Evolutionary conservation across 64 coral and sea anemone species (phyloP), one percentile per base, ranked within the genome.

Genomic region (Astreopora myriophthalma): DNA sequence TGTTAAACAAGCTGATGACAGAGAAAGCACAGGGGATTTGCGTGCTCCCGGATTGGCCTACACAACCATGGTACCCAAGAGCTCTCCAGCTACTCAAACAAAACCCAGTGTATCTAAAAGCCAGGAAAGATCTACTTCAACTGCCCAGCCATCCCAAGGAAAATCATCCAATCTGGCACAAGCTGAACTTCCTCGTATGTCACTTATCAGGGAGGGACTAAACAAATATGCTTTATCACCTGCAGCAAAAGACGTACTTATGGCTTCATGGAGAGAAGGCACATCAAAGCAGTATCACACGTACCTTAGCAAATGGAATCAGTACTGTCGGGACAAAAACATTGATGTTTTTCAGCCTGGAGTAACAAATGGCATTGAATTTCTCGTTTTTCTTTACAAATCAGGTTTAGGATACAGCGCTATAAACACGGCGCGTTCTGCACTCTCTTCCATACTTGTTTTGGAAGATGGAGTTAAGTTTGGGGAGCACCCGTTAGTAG

Each of bases 401-500:
- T 38, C 34, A 74, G 79, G 79, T 3, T 24, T 83, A 36, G 42
- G 52, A 6, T 2, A 83, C 35, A 83, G 79, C 23, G 51, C 26
- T n/a, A 83, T 83, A 19, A 63, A 83, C 28, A 83, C 79, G 22
- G 52, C 79, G 28, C 49, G 79, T 20, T 29, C 76, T 80, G 48
- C 48, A 11, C 48, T 80, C 13, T 34, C 74, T 26, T 44, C 36
- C 19, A 27, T 76, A 17, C 74, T 76, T 44, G 24, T 46, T 35
- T 32, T 35, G 14, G 27, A 83, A 29, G 79, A 83, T 49, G 52
- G 83, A 26, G 26, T 68, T 4, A 66, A 86, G 20, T 76, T 89
- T 89, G 72, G 86, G 65, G 28, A 88, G 16, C 70, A 76, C 71
- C 86, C 72, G 10, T 52, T 89, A 48, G 71, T 89, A 52, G 29